Evolutionary conservation across 2,113 vertebrate genomes (phyloP), one percentile per base, ranked within the genome.

Genomic region (Hippoglossus stenolepis): DNA sequence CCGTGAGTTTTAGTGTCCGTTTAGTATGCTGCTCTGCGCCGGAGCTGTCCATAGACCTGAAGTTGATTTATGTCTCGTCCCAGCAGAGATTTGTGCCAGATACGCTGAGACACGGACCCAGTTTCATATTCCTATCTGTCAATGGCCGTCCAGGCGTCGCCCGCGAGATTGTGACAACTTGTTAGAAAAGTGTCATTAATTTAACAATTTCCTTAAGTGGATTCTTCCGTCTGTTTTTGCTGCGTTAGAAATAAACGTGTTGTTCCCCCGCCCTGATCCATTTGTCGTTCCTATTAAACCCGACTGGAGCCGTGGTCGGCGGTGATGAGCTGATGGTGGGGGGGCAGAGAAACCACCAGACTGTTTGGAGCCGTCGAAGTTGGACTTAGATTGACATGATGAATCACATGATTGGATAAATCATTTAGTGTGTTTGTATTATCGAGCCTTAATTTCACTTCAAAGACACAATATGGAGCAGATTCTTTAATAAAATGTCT

Each of bases 11-110:
- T 51, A 43, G 65, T 21, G 80, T 75, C 78, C 80, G 31, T 87
- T 90, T 90, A 87, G 86, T 85, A 89, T 89, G 85, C 89, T 14
- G 65, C 0, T 38, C 75, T n/a, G 65, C 10, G 65, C 70, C 0
- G 79, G 73, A 73, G 82, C 88, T 89, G 87, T 89, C 86, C 85
- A 8, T 43, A 79, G 49, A 63, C 5, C 85, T 88, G 76, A 87
- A 79, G 65, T 80, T 89, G 85, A 88, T 90, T 90, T 86, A 85
- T 84, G 77, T 74, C 43, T 56, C 26, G 15, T 85, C 84, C 80
- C 82, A 72, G 74, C 65, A 65, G 79, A 84, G 76, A 67, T 82
- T 64, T 75, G 47, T 75, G 79, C 73, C 79, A 85, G 45, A 90
- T 75, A 77, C 12, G 1, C 58, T 65, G 71, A 65, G 83, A 81